Evolutionary conservation across 2,797 vertebrate species (phyloP), one percentile per base, ranked within the genome.

Genomic region (Novumbra hubbsi): DNA sequence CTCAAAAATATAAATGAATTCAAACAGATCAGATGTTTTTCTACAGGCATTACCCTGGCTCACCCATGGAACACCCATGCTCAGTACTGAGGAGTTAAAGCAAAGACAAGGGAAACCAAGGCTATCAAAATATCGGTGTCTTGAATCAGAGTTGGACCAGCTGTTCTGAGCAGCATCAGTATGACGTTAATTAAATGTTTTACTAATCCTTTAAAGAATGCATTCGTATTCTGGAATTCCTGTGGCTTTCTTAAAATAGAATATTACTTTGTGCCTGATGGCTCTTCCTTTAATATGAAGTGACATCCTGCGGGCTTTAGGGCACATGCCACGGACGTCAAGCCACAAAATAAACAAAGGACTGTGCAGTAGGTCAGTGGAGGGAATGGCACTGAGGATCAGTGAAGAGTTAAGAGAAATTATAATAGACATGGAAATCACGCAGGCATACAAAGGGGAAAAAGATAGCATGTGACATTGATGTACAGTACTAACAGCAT

Each of bases 91-190:
- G 88, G 82, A 90, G 87, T 76, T 89, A 83, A 91, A 88, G 85
- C 91, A 91, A 88, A 83, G 87, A 87, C 83, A 85, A 79, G 71
- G 85, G 82, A 77, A 93, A 91, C 76, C 71, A 78, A 85, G 91
- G 88, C 86, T 93, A 94, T 95, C 89, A 90, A 45, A 45, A 90
- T 94, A 91, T 87, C 88, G 60, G 86, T 84, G 93, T 90, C 91
- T 94, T 88, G 87, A 88, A 92, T 94, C 92, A 94, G 89, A 86
- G 88, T 86, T 86, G 80, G 79, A 92, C 78, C 92, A 94, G 93
- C 92, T 95, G 92, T 88, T 91, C 84, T 73, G 55, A 80, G 81
- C 86, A 82, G 90, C 85, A 89, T 87, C 87, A 82, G 86, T 82
- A 84, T 82, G 88, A 92, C 89, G 90, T 89, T 80, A 93, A 90